Evolutionary conservation across 2,888 invertebrate species (phyloP).

Genomic region (Ptychoptera albimana): DNA sequence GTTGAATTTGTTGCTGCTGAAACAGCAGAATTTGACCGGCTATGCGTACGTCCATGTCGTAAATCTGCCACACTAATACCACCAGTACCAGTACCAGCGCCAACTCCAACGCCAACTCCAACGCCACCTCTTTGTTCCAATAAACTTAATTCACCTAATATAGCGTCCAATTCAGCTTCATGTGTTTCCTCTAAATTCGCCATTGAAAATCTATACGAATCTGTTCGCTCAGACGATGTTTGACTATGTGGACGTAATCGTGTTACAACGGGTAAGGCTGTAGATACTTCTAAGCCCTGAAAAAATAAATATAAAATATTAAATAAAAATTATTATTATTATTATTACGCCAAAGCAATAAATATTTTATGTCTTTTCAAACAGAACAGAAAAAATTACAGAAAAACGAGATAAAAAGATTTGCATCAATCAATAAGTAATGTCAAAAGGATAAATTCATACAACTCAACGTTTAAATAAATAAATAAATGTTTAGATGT

Average conservation of each 20-base stretch:
- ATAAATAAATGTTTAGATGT: too few species aligned
- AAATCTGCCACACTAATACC: slow-evolving; percentile 9
- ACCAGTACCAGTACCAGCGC: not conserved
- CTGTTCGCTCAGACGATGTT: slow-evolving; percentile 39
- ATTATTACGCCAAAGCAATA: not conserved
- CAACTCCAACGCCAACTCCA: not conserved
- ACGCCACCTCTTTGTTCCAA: slow-evolving; percentile 51
- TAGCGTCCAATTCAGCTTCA: slow-evolving; percentile 92
- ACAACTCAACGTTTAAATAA: too few species aligned
- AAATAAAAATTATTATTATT: not conserved
- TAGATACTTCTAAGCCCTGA: slow-evolving; percentile 11
- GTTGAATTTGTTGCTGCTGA: slow-evolving; percentile 23
- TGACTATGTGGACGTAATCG: slow-evolving; percentile 12
- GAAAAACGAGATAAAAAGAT: too few species aligned
- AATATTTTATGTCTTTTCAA: too few species aligned
- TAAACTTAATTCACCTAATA: slow-evolving; percentile 87
- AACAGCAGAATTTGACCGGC: slow-evolving; percentile 30
- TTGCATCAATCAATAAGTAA: too few species aligned
- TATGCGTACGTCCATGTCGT: slow-evolving; percentile 15
- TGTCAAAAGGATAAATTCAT: too few species aligned
- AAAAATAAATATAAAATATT: slow-evolving; percentile 4
- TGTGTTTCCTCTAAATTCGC: slow-evolving; percentile 91
- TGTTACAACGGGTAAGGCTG: slow-evolving; percentile 9
- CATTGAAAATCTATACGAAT: slow-evolving; percentile 88
- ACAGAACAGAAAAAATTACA: too few species aligned